These are phyloP conservation scores for Morbakka virulenta DNA, from an alignment of 30 jellyfish, hydroid and myxozoan genomes.

Conservation along the genomic window DNA sequence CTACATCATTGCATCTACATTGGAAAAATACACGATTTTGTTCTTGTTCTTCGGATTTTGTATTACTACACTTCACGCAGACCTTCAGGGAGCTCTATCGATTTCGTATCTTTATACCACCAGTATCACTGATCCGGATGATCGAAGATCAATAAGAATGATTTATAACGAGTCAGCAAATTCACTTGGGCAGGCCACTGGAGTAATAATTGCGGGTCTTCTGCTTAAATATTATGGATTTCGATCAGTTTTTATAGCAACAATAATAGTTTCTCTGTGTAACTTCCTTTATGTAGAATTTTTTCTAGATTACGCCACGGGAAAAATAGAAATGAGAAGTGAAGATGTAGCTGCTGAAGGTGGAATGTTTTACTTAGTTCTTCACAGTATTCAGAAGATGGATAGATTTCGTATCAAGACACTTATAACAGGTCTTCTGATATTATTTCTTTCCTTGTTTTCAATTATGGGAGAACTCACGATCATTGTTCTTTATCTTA, in stretches of 20 bases:
- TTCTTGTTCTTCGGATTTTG: slow-evolving; percentile 33
- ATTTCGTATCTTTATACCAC: slow-evolving; percentile 46
- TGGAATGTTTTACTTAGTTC: no score
- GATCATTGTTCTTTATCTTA: slow-evolving; percentile 6
- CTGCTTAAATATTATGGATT: slow-evolving; percentile 26
- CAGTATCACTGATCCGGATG: slow-evolving; percentile 23
- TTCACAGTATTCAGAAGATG: no score
- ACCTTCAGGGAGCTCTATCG: slow-evolving; percentile 52
- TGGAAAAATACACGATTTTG: background rate
- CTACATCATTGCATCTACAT: slow-evolving; percentile 11
- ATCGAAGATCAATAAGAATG: slow-evolving; percentile 39
- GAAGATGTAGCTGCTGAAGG: no score
- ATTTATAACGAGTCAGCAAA: slow-evolving; percentile 23
- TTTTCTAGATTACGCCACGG: no score
- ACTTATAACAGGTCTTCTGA: no score
- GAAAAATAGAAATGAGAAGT: no score
- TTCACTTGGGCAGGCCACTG: slow-evolving; percentile 36
- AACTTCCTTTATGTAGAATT: slow-evolving; percentile 31
- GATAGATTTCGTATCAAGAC: no score
- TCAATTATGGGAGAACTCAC: slow-evolving; percentile 49
- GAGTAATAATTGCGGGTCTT: slow-evolving; percentile 19
- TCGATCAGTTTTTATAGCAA: slow-evolving; percentile 8
- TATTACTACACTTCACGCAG: slow-evolving; percentile 35
- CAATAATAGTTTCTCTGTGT: background rate
- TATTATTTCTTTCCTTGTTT: slow-evolving; percentile 33